Evolutionary conservation across 1,140 invertebrate species (phyloP).

Genomic region (Cardiocondyla obscurior): DNA sequence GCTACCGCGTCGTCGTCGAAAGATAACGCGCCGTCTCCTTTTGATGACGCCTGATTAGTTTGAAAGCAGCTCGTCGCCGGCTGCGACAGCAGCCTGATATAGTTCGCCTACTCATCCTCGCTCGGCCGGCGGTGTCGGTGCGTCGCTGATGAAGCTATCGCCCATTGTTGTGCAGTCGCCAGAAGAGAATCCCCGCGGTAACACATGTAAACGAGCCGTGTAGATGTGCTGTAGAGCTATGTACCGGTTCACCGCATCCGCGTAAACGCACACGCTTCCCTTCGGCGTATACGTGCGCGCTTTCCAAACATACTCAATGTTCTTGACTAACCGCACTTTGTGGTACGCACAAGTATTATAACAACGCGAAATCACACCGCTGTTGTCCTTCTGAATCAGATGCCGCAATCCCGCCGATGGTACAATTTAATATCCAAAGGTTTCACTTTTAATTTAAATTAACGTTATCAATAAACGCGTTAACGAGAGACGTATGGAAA

Average conservation of each 20-base stretch:
- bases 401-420: not conserved
- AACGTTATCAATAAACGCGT: too few species aligned
- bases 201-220: constrained; percentile 76
- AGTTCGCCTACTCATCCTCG: constrained; percentile 6
- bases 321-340: constrained; percentile 2
- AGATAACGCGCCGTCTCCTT: constrained; percentile 57
- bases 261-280: constrained; percentile 66
- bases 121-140: not conserved
- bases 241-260: constrained; percentile 51
- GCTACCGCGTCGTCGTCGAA: constrained; percentile 2
- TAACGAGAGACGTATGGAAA: not conserved
- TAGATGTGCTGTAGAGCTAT: constrained; percentile 40
- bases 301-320: constrained; percentile 34
- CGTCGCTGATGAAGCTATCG: constrained; percentile 74
- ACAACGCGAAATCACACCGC: constrained; percentile 23
- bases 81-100: constrained; percentile 28
- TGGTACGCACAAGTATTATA: not conserved
- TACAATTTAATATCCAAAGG: too few species aligned
- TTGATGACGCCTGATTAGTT: constrained; percentile 69
- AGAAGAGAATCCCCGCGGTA: constrained; percentile 73
- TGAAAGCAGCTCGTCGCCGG: constrained; percentile 53
- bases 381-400: not conserved
- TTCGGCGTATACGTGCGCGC: constrained; percentile 33
- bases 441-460: too few species aligned
- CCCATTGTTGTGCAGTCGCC: constrained; percentile 70